Conservation (phyloP, 2,888 invertebrate species). For the Keiferia lycopersicella region DNA sequence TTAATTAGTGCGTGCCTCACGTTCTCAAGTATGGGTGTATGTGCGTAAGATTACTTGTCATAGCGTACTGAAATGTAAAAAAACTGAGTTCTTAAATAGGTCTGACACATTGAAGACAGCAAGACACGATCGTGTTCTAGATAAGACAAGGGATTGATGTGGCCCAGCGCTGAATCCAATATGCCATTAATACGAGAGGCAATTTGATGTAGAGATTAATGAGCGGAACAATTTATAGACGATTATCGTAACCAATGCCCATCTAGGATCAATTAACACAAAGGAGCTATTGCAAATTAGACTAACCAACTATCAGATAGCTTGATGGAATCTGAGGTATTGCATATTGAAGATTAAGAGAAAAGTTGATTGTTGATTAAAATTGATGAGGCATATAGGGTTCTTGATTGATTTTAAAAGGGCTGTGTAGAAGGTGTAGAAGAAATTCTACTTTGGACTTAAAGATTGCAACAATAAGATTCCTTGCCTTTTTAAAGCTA, state of each 20-base stretch:
- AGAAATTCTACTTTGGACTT: constrained; percentile 24
- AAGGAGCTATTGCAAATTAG: constrained; percentile 76
- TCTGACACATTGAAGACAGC: constrained; percentile 32
- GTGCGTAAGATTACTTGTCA: constrained; percentile 57
- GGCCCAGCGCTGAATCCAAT: constrained; percentile 48
- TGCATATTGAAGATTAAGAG: constrained; percentile 59
- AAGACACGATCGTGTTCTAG: constrained; percentile 18
- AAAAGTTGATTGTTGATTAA: constrained; percentile 22
- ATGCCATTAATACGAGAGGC: constrained; percentile 56
- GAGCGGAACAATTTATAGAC: constrained; percentile 76
- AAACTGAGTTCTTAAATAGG: constrained; percentile 39
- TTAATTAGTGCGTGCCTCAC: constrained; percentile 79
- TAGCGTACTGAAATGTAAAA: constrained; percentile 45
- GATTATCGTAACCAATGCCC: constrained; percentile 73
- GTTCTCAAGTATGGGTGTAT: constrained; percentile 66
- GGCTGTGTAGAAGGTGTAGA: neutral
- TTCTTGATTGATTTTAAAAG: constrained; percentile 25
- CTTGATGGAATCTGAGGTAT: constrained; percentile 51
- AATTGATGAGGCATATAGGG: constrained; percentile 17
- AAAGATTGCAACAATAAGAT: constrained; percentile 26
- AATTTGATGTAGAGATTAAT: constrained; percentile 76
- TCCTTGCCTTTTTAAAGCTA: constrained; percentile 28
- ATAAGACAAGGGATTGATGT: constrained; percentile 26
- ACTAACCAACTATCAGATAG: constrained; percentile 60
- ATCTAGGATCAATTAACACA: constrained; percentile 76